Conservation (phyloP, 2,888 invertebrate genomes). For the Drosophila mimetica region DNA sequence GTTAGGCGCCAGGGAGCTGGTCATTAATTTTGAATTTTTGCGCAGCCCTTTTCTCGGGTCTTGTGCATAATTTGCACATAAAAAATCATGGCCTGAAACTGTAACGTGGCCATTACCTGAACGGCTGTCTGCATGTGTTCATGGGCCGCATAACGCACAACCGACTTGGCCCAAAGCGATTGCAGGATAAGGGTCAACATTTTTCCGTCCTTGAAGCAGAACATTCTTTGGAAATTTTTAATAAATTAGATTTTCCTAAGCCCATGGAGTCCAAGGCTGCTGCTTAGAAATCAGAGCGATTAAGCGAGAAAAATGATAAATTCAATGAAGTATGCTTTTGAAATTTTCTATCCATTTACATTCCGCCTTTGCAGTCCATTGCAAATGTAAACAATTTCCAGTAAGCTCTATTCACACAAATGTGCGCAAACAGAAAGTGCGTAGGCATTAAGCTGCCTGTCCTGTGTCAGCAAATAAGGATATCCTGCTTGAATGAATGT, state of each 20-base stretch:
- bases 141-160: slow-evolving; percentile 22
- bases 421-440: slow-evolving; percentile 32
- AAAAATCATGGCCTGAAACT: slow-evolving; percentile 64
- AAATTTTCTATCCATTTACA: neutral
- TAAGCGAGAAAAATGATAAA: slow-evolving; percentile 29
- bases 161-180: slow-evolving; percentile 2
- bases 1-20: slow-evolving; percentile 19
- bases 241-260: slow-evolving; percentile 33
- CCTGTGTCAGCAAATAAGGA: slow-evolving; percentile 49
- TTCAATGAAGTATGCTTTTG: slow-evolving; percentile 24
- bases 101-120: slow-evolving; percentile 65
- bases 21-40: slow-evolving; percentile 76
- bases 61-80: slow-evolving; percentile 74
- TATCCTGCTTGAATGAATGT: slow-evolving; percentile 32
- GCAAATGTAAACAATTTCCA: slow-evolving; percentile 18
- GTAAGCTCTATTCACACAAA: slow-evolving; percentile 23
- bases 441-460: slow-evolving; percentile 10
- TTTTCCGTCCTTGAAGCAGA: neutral
- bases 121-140: slow-evolving; percentile 28
- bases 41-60: slow-evolving; percentile 52
- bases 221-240: slow-evolving; percentile 3
- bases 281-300: slow-evolving; percentile 38
- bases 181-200: slow-evolving; percentile 16
- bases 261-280: slow-evolving; percentile 2
- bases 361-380: neutral